Base-by-base conservation (phyloP, 2,888 invertebrate genomes). In the Ophion ellenae region DNA sequence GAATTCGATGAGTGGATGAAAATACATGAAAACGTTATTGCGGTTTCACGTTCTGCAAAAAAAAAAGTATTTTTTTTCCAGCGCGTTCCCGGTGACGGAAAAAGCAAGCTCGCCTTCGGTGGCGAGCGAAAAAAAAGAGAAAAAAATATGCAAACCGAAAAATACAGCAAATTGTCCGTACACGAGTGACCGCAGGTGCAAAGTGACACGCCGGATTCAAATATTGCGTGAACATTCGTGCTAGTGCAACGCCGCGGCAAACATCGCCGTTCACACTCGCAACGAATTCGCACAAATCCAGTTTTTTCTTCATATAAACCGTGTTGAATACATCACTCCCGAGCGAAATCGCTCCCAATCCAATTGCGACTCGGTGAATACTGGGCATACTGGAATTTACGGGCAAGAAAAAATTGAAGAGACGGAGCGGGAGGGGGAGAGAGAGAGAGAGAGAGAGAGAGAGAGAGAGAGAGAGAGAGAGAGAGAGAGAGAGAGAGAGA, bases 211-310 rank as follows among this genome's bases (percentile, higher is more conserved):
- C 64, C 24, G 63, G n/a, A 32, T 71, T n/a, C 20, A 67, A 24
- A 77, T 28, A 57, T 77, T 45, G 67, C 17, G 61, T 53, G 47
- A 80, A 63, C 53, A 71, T 71, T 71, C 64, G 36, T 80, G 80
- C 61, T 70, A 20, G 14, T 53, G 64, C 20, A 63, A 53, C 53
- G 17, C 28, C 20, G 28, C 24, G 63, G 53, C 57, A 40, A 57
- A 57, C 47, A 9, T n/a, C 59, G 57, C 24, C 36, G 64, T n/a
- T 14, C 28, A 36, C 40, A 17, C 28, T 17, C 17, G 14, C 59
- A 57, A 32, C 53, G 20, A 70, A 61, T 17, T 32, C 2, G 17
- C 40, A 40, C 64, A 69, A 76, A 76, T 66, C n/a, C 32, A 20
- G 53, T 66, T 76, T 20, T n/a, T 47, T 47, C 14, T 47, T 17